Evolutionary conservation across 1,140 invertebrate genomes (phyloP), one percentile per base, ranked within the genome.

Genomic region (Latrodectus geometricus): DNA sequence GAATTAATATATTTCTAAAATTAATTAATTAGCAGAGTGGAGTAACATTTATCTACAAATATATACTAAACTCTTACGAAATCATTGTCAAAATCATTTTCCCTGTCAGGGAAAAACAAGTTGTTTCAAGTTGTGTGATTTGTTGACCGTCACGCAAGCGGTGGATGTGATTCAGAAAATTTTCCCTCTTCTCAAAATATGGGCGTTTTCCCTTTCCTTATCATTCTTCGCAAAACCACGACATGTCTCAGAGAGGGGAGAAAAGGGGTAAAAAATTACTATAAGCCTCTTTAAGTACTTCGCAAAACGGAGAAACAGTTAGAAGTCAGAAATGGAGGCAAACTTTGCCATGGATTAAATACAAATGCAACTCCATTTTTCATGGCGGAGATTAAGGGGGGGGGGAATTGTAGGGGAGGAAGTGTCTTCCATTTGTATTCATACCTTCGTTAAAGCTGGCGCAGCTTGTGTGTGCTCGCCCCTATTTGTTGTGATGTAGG

Each of bases 291-390:
- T 23, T 77, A 35, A 66, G 54, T 17, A 65, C 21, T n/a, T 21
- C 21, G 61, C 56, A 20, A 77, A 77, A 77, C 48, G 21, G 49
- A 21, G 35, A 17, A 48, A 52, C 23, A 77, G 61, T 77, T 77
- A 77, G 65, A 77, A 77, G 75, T 77, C 75, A 66, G 56, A n/a
- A 61, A 61, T 17, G 17, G 54, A 14, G 54, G 54, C 17, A 61
- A 14, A 61, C 14, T 15, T 77, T n/a, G 54, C 21, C 56, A 15
- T 66, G 75, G 56, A 77, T 77, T 77, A 66, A 77, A 66, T 77
- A 77, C 75, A 77, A 77, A 75, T 49, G 54, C 20, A 56, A 15
- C 56, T 77, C 23, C 23, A 66, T 77, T 77, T 77, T 77, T 77
- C 75, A 77, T 66, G 4, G n/a, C 23, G 23, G 20, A 65, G 14